These are phyloP conservation scores for Malthinus flaveolus DNA, from an alignment of 2,888 invertebrate genomes.

Conservation along the genomic window DNA sequence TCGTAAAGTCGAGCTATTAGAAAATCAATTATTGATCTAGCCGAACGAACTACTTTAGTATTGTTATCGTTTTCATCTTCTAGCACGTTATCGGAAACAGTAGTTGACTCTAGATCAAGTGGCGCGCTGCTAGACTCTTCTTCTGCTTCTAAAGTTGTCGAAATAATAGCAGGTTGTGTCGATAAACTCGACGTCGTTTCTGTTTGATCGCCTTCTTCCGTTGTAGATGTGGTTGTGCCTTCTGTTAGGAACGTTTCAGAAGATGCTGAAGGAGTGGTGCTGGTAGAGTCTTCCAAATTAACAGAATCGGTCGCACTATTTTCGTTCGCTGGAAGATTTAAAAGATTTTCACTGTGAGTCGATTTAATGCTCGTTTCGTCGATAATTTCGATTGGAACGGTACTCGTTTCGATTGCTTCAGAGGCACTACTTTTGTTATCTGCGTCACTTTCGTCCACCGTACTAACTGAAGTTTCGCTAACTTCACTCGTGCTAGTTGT, in stretches of 20 bases:
- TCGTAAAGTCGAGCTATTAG: constrained; percentile 46
- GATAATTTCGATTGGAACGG: too few species aligned
- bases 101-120: background rate
- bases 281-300: too few species aligned
- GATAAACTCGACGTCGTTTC: background rate
- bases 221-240: too few species aligned
- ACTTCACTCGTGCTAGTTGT: background rate
- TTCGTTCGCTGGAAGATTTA: too few species aligned
- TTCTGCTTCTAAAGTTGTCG: background rate
- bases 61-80: too few species aligned
- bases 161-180: background rate
- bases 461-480: constrained; percentile 12
- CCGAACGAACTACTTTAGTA: constrained; percentile 15
- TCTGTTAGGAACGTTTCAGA: too few species aligned
- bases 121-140: background rate
- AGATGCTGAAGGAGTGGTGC: too few species aligned
- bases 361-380: too few species aligned
- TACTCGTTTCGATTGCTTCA: too few species aligned
- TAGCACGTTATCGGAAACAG: too few species aligned
- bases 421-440: background rate
- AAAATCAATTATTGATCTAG: constrained; percentile 50
- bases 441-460: constrained; percentile 1
- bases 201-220: background rate
- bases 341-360: too few species aligned
- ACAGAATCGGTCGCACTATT: too few species aligned